Evolutionary conservation across 2,888 invertebrate genomes (phyloP).

Genomic region (Neuroscelio doddi): DNA sequence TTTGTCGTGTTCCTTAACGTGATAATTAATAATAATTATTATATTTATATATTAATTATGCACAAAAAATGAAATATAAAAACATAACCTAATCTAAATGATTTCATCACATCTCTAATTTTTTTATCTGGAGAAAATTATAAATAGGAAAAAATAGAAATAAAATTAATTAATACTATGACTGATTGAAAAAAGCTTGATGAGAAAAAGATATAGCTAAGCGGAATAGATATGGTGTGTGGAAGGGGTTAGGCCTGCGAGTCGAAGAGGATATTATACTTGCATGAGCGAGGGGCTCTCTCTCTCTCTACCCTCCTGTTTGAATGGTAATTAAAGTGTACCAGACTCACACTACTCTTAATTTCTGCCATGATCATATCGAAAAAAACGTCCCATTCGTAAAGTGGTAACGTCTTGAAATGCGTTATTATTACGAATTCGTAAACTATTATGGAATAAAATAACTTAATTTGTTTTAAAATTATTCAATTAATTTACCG

Average conservation of each 20-base stretch:
- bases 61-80: too few species aligned
- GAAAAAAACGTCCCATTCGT: slow-evolving; percentile 19
- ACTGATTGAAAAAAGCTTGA: neutral
- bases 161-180: too few species aligned
- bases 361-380: slow-evolving; percentile 15
- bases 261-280: slow-evolving; percentile 21
- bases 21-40: too few species aligned
- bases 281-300: slow-evolving; percentile 20
- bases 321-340: slow-evolving; percentile 28
- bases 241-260: slow-evolving; percentile 12
- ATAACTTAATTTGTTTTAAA: neutral
- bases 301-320: slow-evolving; percentile 19
- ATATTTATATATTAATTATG: too few species aligned
- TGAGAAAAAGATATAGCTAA: neutral
- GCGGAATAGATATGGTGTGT: neutral
- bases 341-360: slow-evolving; percentile 16
- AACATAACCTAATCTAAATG: too few species aligned
- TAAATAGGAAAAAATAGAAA: too few species aligned
- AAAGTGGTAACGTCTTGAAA: slow-evolving; percentile 10
- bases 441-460: slow-evolving; percentile 1
- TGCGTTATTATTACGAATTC: slow-evolving; percentile 1
- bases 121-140: neutral
- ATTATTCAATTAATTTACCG: too few species aligned
- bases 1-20: too few species aligned
- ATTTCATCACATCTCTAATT: too few species aligned